These are phyloP conservation scores for Dipus sagitta DNA, from an alignment of 2,797 vertebrate genomes.

Conservation along the genomic window DNA sequence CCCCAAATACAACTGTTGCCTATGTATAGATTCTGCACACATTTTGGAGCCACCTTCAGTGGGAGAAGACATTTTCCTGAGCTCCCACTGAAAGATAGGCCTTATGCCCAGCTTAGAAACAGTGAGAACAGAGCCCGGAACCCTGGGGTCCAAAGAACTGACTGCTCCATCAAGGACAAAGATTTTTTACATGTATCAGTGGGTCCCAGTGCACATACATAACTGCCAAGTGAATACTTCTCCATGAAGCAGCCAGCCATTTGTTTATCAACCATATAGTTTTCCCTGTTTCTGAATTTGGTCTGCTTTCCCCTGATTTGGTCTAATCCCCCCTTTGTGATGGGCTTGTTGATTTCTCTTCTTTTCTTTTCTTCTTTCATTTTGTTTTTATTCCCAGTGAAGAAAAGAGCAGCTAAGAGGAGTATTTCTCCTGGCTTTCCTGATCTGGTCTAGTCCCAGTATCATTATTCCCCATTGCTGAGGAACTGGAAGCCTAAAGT, in stretches of 20 bases:
- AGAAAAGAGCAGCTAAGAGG: constrained; percentile 33
- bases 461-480: not conserved
- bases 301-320: not conserved
- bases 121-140: not conserved
- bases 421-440: constrained; percentile 50
- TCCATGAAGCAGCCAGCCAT: not conserved
- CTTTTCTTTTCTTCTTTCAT: not conserved
- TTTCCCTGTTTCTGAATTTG: not conserved
- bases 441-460: not conserved
- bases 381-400: not conserved
- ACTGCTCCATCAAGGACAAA: not conserved
- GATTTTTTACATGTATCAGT: not conserved
- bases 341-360: not conserved
- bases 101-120: not conserved
- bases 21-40: constrained; percentile 7
- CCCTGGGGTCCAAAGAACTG: not conserved
- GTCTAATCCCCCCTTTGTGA: not conserved
- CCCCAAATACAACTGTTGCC: not conserved
- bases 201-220: not conserved
- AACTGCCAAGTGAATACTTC: not conserved
- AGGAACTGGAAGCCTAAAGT: constrained; percentile 41
- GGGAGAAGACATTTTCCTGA: not conserved
- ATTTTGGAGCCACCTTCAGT: not conserved
- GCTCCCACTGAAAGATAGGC: not conserved
- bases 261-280: not conserved